phyloP scores from a whole-genome alignment of 2,113 vertebrate genomes.

The Cichladusa arquata region DNA sequence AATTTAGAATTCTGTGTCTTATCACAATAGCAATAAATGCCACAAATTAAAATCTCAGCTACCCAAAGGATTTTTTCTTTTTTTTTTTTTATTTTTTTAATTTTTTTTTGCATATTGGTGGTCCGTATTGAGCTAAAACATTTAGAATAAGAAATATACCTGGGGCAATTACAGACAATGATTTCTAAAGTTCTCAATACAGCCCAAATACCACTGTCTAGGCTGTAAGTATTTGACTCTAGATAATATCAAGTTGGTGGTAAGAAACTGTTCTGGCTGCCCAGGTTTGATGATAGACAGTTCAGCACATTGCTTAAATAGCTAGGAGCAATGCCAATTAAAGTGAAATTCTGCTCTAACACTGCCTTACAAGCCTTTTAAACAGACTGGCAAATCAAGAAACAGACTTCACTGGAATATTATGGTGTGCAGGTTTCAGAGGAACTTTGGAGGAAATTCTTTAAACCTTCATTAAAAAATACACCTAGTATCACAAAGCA shows the following conservation, averaged over 20 bases:
- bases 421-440: slow-evolving; percentile 19
- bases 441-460: slow-evolving; percentile 39
- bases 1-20: neutral
- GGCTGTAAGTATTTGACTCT: neutral
- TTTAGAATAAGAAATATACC: neutral
- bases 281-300: slow-evolving; percentile 59
- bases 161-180: neutral
- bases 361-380: slow-evolving; percentile 41
- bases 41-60: neutral
- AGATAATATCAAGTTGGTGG: slow-evolving; percentile 7
- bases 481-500: neutral
- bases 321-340: slow-evolving; percentile 66
- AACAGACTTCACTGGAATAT: slow-evolving; percentile 28
- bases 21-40: neutral
- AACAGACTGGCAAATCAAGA: slow-evolving; percentile 55
- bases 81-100: neutral
- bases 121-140: neutral
- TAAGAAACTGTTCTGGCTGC: slow-evolving; percentile 28
- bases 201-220: neutral
- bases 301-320: slow-evolving; percentile 68
- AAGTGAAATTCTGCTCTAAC: slow-evolving; percentile 51
- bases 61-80: neutral
- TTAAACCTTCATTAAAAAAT: slow-evolving; percentile 49
- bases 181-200: neutral
- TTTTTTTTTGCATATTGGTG: neutral